Conservation (phyloP, 2,113 vertebrate species). For the Oceanites oceanicus region DNA sequence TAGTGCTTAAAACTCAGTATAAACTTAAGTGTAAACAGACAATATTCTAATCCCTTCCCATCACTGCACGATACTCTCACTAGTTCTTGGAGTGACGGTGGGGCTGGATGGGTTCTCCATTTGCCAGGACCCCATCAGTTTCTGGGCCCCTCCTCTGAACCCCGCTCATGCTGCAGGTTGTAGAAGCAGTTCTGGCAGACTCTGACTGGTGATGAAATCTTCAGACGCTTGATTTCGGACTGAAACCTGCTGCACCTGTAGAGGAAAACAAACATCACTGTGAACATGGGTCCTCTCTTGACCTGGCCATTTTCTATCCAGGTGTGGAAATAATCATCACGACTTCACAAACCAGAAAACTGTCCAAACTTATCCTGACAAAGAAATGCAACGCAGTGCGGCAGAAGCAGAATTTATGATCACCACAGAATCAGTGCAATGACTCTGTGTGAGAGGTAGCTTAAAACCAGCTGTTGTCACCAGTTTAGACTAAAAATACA, state of each 20-base stretch:
- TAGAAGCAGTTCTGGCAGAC: slow-evolving; percentile 99
- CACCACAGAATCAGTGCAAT: background rate
- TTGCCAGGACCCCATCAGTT: slow-evolving; percentile 72
- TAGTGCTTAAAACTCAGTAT: slow-evolving; percentile 61
- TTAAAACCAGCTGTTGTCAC: background rate
- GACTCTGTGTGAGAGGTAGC: background rate
- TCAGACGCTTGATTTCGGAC: slow-evolving; percentile 95
- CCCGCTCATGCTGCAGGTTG: slow-evolving; percentile 93
- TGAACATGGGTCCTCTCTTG: background rate
- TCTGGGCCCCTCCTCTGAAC: slow-evolving; percentile 83
- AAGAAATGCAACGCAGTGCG: background rate
- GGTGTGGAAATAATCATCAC: background rate
- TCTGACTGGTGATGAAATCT: slow-evolving; percentile 95
- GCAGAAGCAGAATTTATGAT: background rate
- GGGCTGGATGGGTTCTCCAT: background rate
- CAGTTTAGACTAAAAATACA: background rate
- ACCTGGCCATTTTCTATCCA: background rate
- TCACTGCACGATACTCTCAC: background rate
- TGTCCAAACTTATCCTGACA: background rate
- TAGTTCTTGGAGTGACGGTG: background rate
- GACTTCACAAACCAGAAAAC: background rate
- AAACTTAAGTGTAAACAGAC: slow-evolving; percentile 66
- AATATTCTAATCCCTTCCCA: background rate
- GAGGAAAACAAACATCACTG: background rate
- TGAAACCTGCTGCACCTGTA: slow-evolving; percentile 96